Evolutionary conservation across 1,140 invertebrate genomes (phyloP).

Genomic region (Liolophura sinensis): DNA sequence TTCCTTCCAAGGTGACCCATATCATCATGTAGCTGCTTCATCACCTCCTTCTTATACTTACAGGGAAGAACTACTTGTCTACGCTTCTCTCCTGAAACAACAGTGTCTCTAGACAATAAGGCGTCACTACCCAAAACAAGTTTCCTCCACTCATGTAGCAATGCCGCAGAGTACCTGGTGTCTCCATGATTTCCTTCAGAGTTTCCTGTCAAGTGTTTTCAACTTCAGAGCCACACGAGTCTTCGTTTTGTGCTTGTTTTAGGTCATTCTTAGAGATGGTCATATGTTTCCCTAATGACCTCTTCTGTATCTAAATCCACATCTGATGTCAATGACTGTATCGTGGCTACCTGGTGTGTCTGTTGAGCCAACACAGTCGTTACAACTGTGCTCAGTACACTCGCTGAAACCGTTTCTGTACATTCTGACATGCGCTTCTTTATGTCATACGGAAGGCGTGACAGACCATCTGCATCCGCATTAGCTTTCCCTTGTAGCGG

Average conservation of each 20-base stretch:
- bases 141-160: conserved; percentile 1
- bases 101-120: neutral
- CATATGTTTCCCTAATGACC: too few species aligned
- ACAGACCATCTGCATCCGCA: conserved; percentile 15
- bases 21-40: conserved; percentile 15
- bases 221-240: neutral
- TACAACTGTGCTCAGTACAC: too few species aligned
- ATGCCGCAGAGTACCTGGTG: too few species aligned
- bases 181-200: too few species aligned
- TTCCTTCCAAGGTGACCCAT: conserved; percentile 24
- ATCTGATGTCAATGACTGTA: too few species aligned
- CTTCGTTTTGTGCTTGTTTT: neutral
- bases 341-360: too few species aligned
- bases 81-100: neutral
- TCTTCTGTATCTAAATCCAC: too few species aligned
- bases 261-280: too few species aligned
- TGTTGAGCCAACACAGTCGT: too few species aligned
- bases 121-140: neutral
- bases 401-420: too few species aligned
- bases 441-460: conserved; percentile 5
- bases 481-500: conserved; percentile 11
- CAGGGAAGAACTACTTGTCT: conserved; percentile 15
- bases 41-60: conserved; percentile 5
- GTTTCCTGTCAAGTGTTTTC: too few species aligned
- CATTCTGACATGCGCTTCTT: too few species aligned